Percentiles rank a stretch among this genome's conserved stretches.
These are phyloP conservation scores for Microtus montanus DNA, from an alignment of 2,113 vertebrate genomes.

Conservation along the genomic window DNA sequence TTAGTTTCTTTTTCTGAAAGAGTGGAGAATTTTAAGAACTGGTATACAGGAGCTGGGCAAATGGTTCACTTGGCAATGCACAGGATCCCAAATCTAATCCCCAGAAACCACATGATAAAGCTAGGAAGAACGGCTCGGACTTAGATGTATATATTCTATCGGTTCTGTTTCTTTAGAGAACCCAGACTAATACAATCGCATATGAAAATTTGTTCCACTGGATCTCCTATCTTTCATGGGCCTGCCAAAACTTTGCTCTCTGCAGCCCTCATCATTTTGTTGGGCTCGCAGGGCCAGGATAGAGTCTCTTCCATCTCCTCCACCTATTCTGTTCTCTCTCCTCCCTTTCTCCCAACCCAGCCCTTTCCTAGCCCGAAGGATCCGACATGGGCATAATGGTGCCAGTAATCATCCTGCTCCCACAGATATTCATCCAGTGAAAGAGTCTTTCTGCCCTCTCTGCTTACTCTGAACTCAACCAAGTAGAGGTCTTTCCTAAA, in stretches of 20 bases:
- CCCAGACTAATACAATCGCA: not conserved
- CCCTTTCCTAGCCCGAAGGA: conserved; percentile 24
- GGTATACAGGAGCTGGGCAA: not conserved
- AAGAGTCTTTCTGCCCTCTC: conserved; percentile 49
- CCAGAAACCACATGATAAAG: not conserved
- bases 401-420: conserved; percentile 59
- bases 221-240: not conserved
- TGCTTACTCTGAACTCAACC: conserved; percentile 60
- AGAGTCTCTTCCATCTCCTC: too few species aligned
- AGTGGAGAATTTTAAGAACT: not conserved
- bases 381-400: not conserved
- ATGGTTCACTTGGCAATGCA: not conserved
- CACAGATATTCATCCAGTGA: conserved; percentile 70
- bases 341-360: too few species aligned
- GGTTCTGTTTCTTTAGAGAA: not conserved
- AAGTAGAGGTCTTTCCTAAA: conserved; percentile 55
- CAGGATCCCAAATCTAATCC: not conserved
- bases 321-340: not conserved
- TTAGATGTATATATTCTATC: not conserved
- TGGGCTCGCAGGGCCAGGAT: not conserved
- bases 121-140: not conserved
- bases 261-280: not conserved
- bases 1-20: not conserved
- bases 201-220: not conserved
- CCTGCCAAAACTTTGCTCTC: not conserved